A percentile compares a stretch with the other conserved stretches of the same genome.
These are phyloP conservation scores for Orthosia gracilis DNA, from an alignment of 2,888 invertebrate species.

Conservation along the genomic window DNA sequence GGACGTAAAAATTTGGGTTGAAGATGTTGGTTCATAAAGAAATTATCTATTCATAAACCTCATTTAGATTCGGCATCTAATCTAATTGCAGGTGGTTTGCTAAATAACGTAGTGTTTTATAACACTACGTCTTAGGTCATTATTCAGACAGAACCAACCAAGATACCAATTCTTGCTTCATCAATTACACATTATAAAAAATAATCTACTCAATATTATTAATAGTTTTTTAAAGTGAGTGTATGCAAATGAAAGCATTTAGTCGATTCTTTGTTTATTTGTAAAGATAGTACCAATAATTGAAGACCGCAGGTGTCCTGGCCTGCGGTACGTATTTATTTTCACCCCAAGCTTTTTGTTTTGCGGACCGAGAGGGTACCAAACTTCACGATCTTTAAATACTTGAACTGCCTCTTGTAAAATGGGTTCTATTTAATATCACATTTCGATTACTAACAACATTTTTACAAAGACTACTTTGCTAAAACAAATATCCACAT, in stretches of 20 bases:
- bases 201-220: slow-evolving; percentile 42
- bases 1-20: not conserved
- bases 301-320: slow-evolving; percentile 51
- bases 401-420: not conserved
- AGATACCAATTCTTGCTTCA: slow-evolving; percentile 23
- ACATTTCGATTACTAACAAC: not conserved
- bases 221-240: slow-evolving; percentile 48
- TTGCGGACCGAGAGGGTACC: not conserved
- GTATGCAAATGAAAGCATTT: slow-evolving; percentile 59
- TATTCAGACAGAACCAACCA: slow-evolving; percentile 10
- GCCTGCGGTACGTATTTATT: slow-evolving; percentile 3
- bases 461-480: too few relatives aligned
- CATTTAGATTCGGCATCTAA: not conserved
- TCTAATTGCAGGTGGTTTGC: not conserved
- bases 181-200: slow-evolving; percentile 43
- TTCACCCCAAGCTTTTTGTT: slow-evolving; percentile 21
- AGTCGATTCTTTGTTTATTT: slow-evolving; percentile 41
- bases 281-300: slow-evolving; percentile 50
- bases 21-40: not conserved
- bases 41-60: not conserved
- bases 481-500: not conserved
- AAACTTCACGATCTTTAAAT: not conserved
- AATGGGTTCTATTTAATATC: not conserved
- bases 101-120: slow-evolving; percentile 2
- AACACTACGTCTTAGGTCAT: not conserved